These are phyloP conservation scores for Sympetrum striolatum DNA, from an alignment of 2,888 invertebrate species.

Conservation along the genomic window DNA sequence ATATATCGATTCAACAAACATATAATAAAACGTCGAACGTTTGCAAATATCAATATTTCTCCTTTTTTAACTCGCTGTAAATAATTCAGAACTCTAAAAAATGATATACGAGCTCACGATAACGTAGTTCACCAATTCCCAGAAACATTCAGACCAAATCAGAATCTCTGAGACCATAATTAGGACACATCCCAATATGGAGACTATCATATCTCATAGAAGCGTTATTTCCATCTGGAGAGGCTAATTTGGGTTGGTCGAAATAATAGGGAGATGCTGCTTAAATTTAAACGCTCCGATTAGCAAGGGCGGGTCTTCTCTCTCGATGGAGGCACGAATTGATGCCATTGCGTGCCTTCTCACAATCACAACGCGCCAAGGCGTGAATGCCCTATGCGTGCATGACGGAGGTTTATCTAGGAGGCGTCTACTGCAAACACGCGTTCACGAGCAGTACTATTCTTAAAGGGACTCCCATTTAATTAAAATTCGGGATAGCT, in stretches of 20 bases:
- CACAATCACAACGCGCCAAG: not conserved
- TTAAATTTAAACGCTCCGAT: slow-evolving; percentile 34
- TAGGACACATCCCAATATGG: too few relatives aligned
- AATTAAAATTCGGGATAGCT: not conserved
- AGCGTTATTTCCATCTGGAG: not conserved
- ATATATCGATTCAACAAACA: too few relatives aligned
- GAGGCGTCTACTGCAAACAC: not conserved
- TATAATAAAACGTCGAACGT: too few relatives aligned
- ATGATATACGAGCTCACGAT: too few relatives aligned
- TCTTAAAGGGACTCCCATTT: not conserved
- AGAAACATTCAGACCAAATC: not conserved
- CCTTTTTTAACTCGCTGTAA: too few relatives aligned
- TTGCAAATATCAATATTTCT: too few relatives aligned
- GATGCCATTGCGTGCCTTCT: not conserved
- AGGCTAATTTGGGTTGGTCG: not conserved
- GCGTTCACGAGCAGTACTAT: not conserved
- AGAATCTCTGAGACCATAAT: not conserved
- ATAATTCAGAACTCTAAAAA: too few relatives aligned
- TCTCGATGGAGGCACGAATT: not conserved
- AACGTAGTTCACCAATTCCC: too few relatives aligned
- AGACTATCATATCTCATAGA: too few relatives aligned
- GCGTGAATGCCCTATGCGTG: not conserved
- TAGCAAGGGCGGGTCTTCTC: slow-evolving; percentile 4
- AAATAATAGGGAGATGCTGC: not conserved
- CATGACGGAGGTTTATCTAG: not conserved